Conservation (phyloP, 2,113 vertebrate species). For the Python bivittatus region DNA sequence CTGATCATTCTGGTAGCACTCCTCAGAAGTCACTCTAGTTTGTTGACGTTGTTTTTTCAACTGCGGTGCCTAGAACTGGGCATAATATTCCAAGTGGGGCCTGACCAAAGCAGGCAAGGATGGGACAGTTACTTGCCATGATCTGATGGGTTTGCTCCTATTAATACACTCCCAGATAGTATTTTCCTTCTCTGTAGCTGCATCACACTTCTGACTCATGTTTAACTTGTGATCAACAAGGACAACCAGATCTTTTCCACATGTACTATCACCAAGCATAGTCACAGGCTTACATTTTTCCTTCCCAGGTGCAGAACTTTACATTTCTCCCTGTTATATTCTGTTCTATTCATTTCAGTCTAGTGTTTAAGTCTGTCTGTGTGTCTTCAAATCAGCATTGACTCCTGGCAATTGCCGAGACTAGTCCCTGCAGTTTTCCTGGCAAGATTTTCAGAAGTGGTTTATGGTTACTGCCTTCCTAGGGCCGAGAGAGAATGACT, state of each 20-base stretch:
- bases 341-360: too few relatives aligned
- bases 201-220: too few relatives aligned
- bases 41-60: background rate
- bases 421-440: background rate
- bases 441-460: background rate
- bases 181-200: too few relatives aligned
- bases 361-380: background rate
- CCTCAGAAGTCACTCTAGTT: background rate
- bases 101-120: background rate
- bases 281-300: too few relatives aligned
- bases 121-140: background rate
- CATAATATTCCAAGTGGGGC: background rate
- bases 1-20: background rate
- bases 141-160: background rate
- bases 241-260: too few relatives aligned
- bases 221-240: too few relatives aligned
- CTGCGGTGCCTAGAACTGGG: background rate
- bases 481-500: background rate
- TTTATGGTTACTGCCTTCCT: background rate
- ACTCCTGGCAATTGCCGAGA: background rate
- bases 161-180: too few relatives aligned
- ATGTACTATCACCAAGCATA: too few relatives aligned
- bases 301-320: too few relatives aligned
- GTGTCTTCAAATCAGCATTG: background rate
- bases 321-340: too few relatives aligned